Conservation (phyloP, 2,113 vertebrate genomes). For the Eupsittula cactorum region DNA sequence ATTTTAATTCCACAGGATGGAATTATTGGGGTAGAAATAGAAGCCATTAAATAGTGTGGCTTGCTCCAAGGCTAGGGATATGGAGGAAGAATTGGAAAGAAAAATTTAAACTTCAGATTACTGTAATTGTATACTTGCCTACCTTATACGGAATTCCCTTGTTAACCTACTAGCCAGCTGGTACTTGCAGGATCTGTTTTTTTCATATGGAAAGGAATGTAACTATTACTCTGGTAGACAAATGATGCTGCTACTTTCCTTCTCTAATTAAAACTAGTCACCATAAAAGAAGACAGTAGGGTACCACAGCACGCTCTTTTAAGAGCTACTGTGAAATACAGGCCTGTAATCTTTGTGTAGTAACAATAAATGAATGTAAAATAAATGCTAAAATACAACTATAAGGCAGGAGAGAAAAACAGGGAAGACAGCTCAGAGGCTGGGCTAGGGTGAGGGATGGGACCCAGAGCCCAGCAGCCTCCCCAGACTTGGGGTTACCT, state of each 20-base stretch:
- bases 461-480: accelerated
- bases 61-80: not conserved
- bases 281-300: not conserved
- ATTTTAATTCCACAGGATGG: conserved; percentile 68
- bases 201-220: not conserved
- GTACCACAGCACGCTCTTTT: not conserved
- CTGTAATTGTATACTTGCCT: not conserved
- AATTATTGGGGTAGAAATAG: conserved; percentile 68
- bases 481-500: accelerated
- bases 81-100: not conserved
- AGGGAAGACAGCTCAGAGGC: not conserved
- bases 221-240: not conserved
- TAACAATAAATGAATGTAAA: not conserved
- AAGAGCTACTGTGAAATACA: not conserved
- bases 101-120: not conserved
- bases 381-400: not conserved
- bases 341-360: not conserved
- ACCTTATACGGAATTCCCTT: not conserved
- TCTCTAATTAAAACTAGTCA: conserved; percentile 24
- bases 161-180: conserved; percentile 9
- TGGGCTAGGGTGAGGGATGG: accelerated
- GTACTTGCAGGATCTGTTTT: not conserved
- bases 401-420: not conserved
- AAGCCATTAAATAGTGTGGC: conserved; percentile 16
- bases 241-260: not conserved